These are phyloP conservation scores for Orgyia antiqua DNA, from an alignment of 2,888 invertebrate species.

Conservation along the genomic window DNA sequence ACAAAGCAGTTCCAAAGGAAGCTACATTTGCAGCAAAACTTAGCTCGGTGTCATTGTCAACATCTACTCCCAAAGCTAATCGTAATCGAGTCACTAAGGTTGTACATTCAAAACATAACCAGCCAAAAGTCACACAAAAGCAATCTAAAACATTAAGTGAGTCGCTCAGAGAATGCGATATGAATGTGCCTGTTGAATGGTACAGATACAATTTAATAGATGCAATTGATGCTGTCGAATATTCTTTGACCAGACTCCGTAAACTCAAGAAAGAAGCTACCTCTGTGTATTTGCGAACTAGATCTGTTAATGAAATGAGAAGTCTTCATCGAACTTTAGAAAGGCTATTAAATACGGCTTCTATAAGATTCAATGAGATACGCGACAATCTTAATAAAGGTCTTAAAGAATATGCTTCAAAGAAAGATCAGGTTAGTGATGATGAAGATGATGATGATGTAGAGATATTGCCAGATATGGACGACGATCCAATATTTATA, in stretches of 20 bases:
- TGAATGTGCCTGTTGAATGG: slow-evolving; percentile 74
- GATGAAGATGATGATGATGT: slow-evolving; percentile 57
- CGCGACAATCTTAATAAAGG: slow-evolving; percentile 75
- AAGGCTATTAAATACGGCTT: slow-evolving; percentile 72
- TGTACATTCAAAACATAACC: slow-evolving; percentile 17
- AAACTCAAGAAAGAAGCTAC: slow-evolving; percentile 70
- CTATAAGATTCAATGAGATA: slow-evolving; percentile 73
- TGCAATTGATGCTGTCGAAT: slow-evolving; percentile 76
- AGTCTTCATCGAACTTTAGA: slow-evolving; percentile 75
- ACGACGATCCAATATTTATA: slow-evolving; percentile 69
- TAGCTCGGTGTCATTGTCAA: slow-evolving; percentile 37
- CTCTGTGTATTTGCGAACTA: slow-evolving; percentile 61
- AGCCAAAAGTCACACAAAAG: slow-evolving; percentile 22
- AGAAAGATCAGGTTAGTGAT: slow-evolving; percentile 33
- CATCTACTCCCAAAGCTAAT: slow-evolving; percentile 17
- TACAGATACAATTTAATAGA: slow-evolving; percentile 77
- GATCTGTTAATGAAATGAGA: slow-evolving; percentile 69
- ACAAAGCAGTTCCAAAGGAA: slow-evolving; percentile 41
- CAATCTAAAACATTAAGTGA: slow-evolving; percentile 15
- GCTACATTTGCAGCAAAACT: slow-evolving; percentile 60
- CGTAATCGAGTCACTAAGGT: slow-evolving; percentile 11
- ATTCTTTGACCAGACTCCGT: slow-evolving; percentile 70
- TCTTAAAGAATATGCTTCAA: slow-evolving; percentile 67
- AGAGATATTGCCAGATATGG: slow-evolving; percentile 55
- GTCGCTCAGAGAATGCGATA: slow-evolving; percentile 40